Evolutionary conservation across 2,888 invertebrate genomes (phyloP).

Genomic region (Drosophila mercatorum): DNA sequence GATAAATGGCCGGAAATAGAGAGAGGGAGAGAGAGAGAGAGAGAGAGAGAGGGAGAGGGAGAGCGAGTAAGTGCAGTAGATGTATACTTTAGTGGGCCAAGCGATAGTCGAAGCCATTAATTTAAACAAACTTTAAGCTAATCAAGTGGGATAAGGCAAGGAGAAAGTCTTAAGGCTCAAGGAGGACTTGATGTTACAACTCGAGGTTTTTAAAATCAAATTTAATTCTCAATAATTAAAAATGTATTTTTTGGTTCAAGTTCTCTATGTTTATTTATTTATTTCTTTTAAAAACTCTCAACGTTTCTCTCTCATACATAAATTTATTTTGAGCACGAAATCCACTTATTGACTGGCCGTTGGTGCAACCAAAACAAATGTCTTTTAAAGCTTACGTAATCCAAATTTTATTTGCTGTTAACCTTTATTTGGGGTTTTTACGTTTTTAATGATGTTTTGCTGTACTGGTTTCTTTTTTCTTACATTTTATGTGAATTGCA

Average conservation of each 20-base stretch:
- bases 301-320: no score
- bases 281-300: no score
- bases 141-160: slow-evolving; percentile 30
- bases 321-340: background rate
- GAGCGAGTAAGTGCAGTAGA: background rate
- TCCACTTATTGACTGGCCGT: background rate
- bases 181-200: no score
- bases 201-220: no score
- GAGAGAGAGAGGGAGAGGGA: background rate
- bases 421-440: slow-evolving; percentile 16
- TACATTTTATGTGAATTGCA: slow-evolving; percentile 21
- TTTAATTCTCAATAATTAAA: no score
- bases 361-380: background rate
- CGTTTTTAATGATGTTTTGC: slow-evolving; percentile 39
- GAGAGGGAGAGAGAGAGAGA: background rate
- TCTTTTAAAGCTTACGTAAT: slow-evolving; percentile 10
- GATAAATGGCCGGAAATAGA: slow-evolving; percentile 51
- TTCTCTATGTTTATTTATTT: no score
- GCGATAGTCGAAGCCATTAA: slow-evolving; percentile 16
- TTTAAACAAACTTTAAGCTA: slow-evolving; percentile 23
- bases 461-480: slow-evolving; percentile 1
- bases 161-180: background rate
- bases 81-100: background rate
- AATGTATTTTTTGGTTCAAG: background rate
- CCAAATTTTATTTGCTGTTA: slow-evolving; percentile 18